Evolutionary conservation across 1,140 invertebrate genomes (phyloP).

Genomic region (Drosophila obscura): DNA sequence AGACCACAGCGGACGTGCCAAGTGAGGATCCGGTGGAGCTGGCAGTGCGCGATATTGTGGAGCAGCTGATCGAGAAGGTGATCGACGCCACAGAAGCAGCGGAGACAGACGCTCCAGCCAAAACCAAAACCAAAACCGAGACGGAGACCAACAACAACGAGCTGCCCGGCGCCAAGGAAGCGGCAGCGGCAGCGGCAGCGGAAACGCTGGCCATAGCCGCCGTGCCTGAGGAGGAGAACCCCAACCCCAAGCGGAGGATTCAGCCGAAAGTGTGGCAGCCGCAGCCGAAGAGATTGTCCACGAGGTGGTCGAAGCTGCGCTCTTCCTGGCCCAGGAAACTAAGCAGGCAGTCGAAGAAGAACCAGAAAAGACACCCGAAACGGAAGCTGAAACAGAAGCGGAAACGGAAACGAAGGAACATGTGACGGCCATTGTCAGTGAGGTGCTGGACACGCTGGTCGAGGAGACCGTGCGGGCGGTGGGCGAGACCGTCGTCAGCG

Average conservation of each 20-base stretch:
- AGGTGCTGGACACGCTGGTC: constrained; percentile 67
- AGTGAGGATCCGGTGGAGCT: constrained; percentile 53
- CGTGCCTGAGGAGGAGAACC: constrained; percentile 1
- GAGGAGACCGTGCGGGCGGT: constrained; percentile 67
- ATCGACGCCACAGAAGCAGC: constrained; percentile 68
- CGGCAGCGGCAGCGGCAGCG: background rate
- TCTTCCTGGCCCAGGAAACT: constrained; percentile 38
- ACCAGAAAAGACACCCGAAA: background rate
- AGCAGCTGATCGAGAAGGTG: constrained; percentile 76
- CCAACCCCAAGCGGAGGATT: background rate
- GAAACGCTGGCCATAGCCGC: background rate
- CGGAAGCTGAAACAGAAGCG: background rate
- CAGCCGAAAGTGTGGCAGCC: constrained; percentile 31
- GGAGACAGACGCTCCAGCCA: background rate
- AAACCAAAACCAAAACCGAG: constrained; percentile 1
- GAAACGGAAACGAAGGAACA: constrained; percentile 41
- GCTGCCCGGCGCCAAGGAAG: constrained; percentile 30
- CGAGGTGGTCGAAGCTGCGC: constrained; percentile 71
- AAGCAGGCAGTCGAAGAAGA: background rate
- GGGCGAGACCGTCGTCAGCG: too few relatives aligned
- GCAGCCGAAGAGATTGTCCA: constrained; percentile 68
- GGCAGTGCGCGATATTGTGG: constrained; percentile 74
- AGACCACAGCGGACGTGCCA: background rate
- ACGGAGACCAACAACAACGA: constrained; percentile 77
- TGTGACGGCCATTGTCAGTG: constrained; percentile 68